Base-by-base conservation (phyloP, 2,888 invertebrate genomes). In the Ctenicera cuprea region DNA sequence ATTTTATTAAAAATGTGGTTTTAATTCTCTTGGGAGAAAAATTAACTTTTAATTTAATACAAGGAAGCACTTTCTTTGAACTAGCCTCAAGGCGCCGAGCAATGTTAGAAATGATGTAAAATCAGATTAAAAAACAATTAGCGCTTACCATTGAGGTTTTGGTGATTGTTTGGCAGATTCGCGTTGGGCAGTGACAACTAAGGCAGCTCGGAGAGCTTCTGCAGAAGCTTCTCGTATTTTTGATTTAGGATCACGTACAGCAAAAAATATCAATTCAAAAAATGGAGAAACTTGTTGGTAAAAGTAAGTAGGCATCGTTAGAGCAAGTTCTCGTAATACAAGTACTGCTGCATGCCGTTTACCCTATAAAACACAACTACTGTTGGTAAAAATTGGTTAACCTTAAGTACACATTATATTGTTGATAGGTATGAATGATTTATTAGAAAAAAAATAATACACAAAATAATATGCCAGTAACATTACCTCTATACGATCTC, bases 251-350 rank as follows among this genome's bases (percentile, higher is more conserved):
- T 98, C 98, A 80, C 95, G 92, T 54, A 98, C 92, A 0, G 97
- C 97, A 84, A 94, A 94, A 82, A 98, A 95, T 77, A 98, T 97
- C 67, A 95, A 93, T 76, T 98, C 98, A 85, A 98, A 98, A 86
- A 97, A 97, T 16, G 94, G 94, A 14, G 95, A 94, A 0, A 97
- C 95, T 88, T 96, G 96, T 85, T 97, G 97, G 84, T 96, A 99
- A 87, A 99, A 99, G 86, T 98, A 97, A 8, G 98, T 98, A 0
- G 98, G 98, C 90, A 98, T 96, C 9, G 96, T 96, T 37, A 96
- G 93, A 2, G 99, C 99, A 59, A 99, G 88, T 88, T 99, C 99
- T 81, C 96, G 93, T 11, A 98, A 88, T 14, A 99, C 93, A 59
- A 99, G 89, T 1, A 98, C 97, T 11, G 97, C 97, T 11, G 97